phyloP scores from a whole-genome alignment of 2,888 invertebrate species.

The Octodonta nipae region DNA sequence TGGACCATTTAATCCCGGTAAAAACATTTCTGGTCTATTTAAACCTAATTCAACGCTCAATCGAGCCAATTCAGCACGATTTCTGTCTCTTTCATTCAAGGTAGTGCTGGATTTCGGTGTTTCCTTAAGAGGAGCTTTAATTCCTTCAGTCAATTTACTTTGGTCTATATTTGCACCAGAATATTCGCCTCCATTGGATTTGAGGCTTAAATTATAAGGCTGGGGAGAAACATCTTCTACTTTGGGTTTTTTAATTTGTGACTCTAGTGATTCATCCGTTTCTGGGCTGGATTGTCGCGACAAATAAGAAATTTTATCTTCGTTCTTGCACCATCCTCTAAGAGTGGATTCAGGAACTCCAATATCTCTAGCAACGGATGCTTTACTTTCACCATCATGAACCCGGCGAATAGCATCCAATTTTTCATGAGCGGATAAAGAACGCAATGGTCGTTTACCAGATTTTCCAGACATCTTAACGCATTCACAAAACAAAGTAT shows the following conservation, averaged over 20 bases:
- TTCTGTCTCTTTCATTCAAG: slow-evolving; percentile 26
- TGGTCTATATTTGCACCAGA: slow-evolving; percentile 4
- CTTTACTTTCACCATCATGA: slow-evolving; percentile 73
- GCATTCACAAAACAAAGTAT: slow-evolving; percentile 8
- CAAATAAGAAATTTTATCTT: slow-evolving; percentile 59
- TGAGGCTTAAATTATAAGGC: slow-evolving; percentile 29
- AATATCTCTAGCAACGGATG: slow-evolving; percentile 72
- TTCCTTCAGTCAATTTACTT: not conserved
- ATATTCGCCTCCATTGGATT: slow-evolving; percentile 11
- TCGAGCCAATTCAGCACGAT: slow-evolving; percentile 38
- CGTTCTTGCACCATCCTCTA: slow-evolving; percentile 79
- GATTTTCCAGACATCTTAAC: slow-evolving; percentile 49
- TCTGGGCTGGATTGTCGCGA: slow-evolving; percentile 60
- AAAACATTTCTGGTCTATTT: slow-evolving; percentile 32
- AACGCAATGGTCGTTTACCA: slow-evolving; percentile 64
- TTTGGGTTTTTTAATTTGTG: slow-evolving; percentile 19
- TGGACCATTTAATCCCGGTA: slow-evolving; percentile 15
- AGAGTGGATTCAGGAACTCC: slow-evolving; percentile 77
- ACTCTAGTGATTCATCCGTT: slow-evolving; percentile 45
- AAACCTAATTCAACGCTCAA: slow-evolving; percentile 35
- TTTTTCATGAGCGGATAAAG: slow-evolving; percentile 64
- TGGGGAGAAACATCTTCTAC: slow-evolving; percentile 22
- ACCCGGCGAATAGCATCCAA: slow-evolving; percentile 70
- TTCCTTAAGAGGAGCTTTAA: slow-evolving; percentile 4
- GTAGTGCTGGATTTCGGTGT: slow-evolving; percentile 11